phyloP scores from a whole-genome alignment of 2,113 vertebrate genomes.

The Rhineura floridana region DNA sequence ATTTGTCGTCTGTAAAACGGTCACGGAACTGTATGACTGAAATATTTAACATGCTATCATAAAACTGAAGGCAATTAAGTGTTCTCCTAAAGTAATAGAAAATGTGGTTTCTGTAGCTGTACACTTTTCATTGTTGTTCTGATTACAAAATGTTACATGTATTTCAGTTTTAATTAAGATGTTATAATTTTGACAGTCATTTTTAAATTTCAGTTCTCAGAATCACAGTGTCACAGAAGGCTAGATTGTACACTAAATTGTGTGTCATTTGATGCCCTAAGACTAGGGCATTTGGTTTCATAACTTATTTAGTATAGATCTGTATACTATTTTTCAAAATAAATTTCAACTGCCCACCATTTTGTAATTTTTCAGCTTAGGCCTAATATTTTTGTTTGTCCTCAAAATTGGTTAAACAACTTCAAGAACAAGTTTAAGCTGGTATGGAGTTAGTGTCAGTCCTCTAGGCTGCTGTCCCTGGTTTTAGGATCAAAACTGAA shows the following conservation, averaged over 20 bases:
- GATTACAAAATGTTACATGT: not conserved
- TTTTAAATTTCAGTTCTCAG: not conserved
- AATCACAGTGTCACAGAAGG: not conserved
- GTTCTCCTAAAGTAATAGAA: not conserved
- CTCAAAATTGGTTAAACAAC: no score
- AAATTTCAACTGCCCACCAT: not conserved
- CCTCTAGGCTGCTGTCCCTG: no score
- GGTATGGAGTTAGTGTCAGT: no score
- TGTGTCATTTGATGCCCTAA: not conserved
- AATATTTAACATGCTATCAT: not conserved
- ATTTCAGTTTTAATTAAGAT: not conserved
- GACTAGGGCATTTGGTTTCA: not conserved
- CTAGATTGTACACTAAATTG: not conserved
- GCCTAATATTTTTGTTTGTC: not conserved
- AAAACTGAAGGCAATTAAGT: not conserved
- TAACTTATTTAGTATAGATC: not conserved
- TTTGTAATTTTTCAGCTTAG: not conserved
- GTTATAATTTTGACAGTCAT: not conserved
- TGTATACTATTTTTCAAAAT: not conserved
- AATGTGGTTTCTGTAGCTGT: not conserved
- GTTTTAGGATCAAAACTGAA: no score
- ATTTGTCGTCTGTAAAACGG: not conserved
- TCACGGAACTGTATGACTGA: not conserved
- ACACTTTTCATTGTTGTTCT: not conserved
- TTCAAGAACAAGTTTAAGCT: no score